Percentiles rank a stretch among this genome's conserved stretches.
Conservation (phyloP, 2,113 vertebrate genomes). For the Macrotus californicus region DNA sequence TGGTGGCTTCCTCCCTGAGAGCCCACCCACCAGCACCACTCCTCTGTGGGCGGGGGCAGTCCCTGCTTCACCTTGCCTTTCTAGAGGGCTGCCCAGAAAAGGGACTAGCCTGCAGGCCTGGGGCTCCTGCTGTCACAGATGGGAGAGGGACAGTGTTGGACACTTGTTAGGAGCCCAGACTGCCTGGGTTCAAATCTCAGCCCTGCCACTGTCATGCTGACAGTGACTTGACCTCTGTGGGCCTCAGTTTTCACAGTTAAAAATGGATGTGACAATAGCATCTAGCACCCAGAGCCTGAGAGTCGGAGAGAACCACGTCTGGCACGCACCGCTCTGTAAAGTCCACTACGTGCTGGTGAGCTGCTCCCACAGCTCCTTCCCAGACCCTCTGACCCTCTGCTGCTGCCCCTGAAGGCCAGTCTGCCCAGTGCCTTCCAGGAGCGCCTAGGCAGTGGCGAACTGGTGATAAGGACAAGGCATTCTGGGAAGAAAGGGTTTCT, state of each 20-base stretch:
- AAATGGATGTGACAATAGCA: neutral
- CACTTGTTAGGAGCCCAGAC: neutral
- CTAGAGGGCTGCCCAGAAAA: neutral
- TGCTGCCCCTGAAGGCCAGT: neutral
- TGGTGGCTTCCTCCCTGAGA: neutral
- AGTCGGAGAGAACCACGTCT: neutral
- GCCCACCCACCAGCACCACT: too few relatives aligned
- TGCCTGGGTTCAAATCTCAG: neutral
- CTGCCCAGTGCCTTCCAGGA: neutral
- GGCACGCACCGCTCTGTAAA: neutral
- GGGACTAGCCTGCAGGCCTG: neutral
- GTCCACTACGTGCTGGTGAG: fast-evolving
- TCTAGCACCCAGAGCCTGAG: neutral
- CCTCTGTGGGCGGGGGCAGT: neutral
- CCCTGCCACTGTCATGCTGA: neutral
- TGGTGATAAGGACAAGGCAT: neutral
- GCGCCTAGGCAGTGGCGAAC: neutral
- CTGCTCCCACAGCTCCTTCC: neutral
- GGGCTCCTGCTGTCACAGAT: neutral
- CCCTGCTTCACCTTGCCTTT: too few relatives aligned
- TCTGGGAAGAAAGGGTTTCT: neutral
- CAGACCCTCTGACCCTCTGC: neutral
- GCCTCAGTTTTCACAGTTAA: neutral
- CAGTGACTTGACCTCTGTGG: neutral
- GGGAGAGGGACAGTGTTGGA: neutral